Evolutionary conservation across 2,797 vertebrate species (phyloP).

Genomic region (Sphenodon punctatus): DNA sequence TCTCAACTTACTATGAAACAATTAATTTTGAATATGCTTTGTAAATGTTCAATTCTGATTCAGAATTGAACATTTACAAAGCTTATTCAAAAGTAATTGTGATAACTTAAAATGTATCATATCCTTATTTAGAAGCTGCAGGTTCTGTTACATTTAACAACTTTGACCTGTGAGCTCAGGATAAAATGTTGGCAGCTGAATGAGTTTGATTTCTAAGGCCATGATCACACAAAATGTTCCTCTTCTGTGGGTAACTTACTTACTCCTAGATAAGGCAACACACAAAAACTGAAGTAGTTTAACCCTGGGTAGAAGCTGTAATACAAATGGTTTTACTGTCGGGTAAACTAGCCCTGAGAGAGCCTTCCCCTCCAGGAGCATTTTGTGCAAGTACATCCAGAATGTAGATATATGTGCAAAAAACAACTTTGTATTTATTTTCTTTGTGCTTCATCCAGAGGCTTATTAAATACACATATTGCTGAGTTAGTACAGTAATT

Average conservation of each 20-base stretch:
- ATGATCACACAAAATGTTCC: too few relatives aligned
- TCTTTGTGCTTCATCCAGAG: background rate
- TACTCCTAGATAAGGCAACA: too few relatives aligned
- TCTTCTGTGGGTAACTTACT: too few relatives aligned
- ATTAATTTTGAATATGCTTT: background rate
- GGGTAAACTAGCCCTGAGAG: too few relatives aligned
- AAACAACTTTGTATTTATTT: background rate
- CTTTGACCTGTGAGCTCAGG: background rate
- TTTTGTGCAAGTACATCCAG: too few relatives aligned
- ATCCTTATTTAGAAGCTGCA: background rate
- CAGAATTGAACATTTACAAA: too few relatives aligned
- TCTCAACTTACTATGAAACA: background rate
- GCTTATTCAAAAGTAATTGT: too few relatives aligned
- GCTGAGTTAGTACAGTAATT: background rate
- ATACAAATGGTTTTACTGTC: too few relatives aligned
- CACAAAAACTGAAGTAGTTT: too few relatives aligned
- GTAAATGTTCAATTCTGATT: background rate
- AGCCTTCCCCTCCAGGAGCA: too few relatives aligned
- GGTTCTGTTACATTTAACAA: background rate
- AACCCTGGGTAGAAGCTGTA: too few relatives aligned
- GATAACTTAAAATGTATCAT: background rate
- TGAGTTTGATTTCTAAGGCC: background rate
- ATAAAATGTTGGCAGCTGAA: background rate
- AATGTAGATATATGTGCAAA: background rate
- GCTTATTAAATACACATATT: background rate